Evolutionary conservation across 1,140 invertebrate genomes (phyloP).

Genomic region (Trypoxylus dichotomus): DNA sequence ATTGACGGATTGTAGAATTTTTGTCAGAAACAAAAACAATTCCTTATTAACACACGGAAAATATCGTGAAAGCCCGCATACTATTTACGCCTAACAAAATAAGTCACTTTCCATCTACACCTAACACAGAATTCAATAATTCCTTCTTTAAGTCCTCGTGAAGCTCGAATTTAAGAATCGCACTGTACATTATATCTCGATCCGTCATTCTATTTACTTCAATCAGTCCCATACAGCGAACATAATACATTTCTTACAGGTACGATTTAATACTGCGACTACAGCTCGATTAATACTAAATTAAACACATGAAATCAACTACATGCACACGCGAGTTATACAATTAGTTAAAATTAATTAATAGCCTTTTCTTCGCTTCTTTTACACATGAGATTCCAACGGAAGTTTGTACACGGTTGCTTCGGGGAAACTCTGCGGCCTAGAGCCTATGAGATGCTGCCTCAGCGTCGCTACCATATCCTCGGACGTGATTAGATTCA

Average conservation of each 20-base stretch:
- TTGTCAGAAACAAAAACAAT: too few species aligned
- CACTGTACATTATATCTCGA: too few species aligned
- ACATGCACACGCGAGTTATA: not conserved
- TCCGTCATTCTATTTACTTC: too few species aligned
- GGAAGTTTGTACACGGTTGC: conserved; percentile 61
- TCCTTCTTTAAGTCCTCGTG: too few species aligned
- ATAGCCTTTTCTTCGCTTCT: conserved; percentile 25
- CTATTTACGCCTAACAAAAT: too few species aligned
- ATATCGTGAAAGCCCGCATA: too few species aligned
- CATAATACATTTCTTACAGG: not conserved
- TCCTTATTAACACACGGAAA: too few species aligned
- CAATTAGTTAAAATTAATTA: not conserved
- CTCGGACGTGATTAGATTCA: conserved; percentile 58
- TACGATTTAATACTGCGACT: not conserved
- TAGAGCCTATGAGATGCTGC: conserved; percentile 56
- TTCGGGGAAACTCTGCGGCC: conserved; percentile 61
- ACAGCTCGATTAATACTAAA: not conserved
- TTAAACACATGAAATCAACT: conserved; percentile 31
- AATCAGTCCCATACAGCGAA: too few species aligned
- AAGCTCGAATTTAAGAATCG: too few species aligned
- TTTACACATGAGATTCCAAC: conserved; percentile 62
- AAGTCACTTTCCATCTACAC: too few species aligned
- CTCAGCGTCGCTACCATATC: conserved; percentile 58
- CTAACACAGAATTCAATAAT: too few species aligned
- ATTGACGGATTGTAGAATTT: too few species aligned